Base-by-base conservation (phyloP, 2,113 vertebrate species). In the Mixornis gularis region DNA sequence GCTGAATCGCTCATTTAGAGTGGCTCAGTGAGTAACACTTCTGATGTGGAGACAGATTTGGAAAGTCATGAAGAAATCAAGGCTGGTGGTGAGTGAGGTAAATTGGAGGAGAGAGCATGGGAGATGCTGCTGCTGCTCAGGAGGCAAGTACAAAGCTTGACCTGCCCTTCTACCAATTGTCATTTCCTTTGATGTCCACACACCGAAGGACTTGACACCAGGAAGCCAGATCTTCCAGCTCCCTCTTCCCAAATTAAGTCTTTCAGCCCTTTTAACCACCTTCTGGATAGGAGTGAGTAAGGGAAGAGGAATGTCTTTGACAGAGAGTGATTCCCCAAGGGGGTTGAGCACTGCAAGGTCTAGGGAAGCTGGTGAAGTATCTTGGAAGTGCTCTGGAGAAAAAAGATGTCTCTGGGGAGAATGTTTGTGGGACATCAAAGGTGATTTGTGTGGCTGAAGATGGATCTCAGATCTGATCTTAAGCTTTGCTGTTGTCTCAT, bases 401-500 rank as follows among this genome's bases (percentile, higher is more conserved):
- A 32, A 48, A 48, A 63, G 32, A 17, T 79, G 9, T 3, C 52
- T 32, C 38, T 51, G 24, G 14, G 18, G 9, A 85, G 12, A 71
- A 13, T 2, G 32, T 79, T 1, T 79, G 36, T 72, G 36, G 34
- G 26, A 76, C 0, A 0, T 55, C 0, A 3, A 18, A 91, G 13
- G 11, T 2, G 1, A 5, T 77, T 60, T 80, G 7, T 43, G 9
- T 17, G 27, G 9, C 26, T 80, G 66, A 87, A 63, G 65, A 26
- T 38, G 29, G 8, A 82, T 66, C 17, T 87, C 17, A 18, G 22
- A 79, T 5, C 10, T 59, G 43, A 81, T 81, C 20, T 15, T 70
- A 38, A 32, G 9, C 51, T 87, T 70, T n/a, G 11, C 40, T 72
- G 2, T 46, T 91, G n/a, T 52, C 6, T 0, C 1, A 48, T 10